phyloP scores from a whole-genome alignment of 2,888 invertebrate species.

The Entomobrya proxima region DNA sequence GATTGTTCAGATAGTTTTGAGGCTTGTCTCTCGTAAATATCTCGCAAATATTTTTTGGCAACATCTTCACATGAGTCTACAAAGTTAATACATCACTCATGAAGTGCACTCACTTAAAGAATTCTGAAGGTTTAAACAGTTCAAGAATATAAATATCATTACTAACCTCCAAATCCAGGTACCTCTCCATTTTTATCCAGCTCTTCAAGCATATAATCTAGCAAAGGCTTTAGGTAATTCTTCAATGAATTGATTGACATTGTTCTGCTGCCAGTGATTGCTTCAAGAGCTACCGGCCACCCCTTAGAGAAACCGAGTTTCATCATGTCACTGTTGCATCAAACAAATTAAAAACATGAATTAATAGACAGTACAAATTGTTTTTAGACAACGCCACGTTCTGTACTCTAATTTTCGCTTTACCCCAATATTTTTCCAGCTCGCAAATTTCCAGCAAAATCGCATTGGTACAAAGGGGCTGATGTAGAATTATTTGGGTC shows the following conservation, averaged over 20 bases:
- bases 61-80: constrained; percentile 65
- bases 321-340: constrained; percentile 77
- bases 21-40: constrained; percentile 61
- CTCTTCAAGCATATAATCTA: constrained; percentile 72
- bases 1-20: constrained; percentile 76
- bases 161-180: constrained; percentile 72
- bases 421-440: constrained; percentile 78
- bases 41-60: constrained; percentile 62
- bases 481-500: constrained; percentile 74
- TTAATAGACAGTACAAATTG: not conserved
- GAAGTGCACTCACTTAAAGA: not conserved
- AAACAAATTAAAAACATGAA: not conserved
- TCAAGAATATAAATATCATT: not conserved
- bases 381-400: not conserved
- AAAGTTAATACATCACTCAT: not conserved
- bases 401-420: constrained; percentile 60
- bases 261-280: constrained; percentile 77
- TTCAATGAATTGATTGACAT: constrained; percentile 77
- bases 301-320: constrained; percentile 78
- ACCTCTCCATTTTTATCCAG: constrained; percentile 76
- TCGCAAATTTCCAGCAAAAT: constrained; percentile 78
- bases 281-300: constrained; percentile 78
- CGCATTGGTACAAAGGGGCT: constrained; percentile 78
- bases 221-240: constrained; percentile 77
- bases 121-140: not conserved